A percentile compares a stretch with the other conserved stretches of the same genome.
Evolutionary conservation across 2,797 vertebrate genomes (phyloP).

Genomic region (Coendou prehensilis): DNA sequence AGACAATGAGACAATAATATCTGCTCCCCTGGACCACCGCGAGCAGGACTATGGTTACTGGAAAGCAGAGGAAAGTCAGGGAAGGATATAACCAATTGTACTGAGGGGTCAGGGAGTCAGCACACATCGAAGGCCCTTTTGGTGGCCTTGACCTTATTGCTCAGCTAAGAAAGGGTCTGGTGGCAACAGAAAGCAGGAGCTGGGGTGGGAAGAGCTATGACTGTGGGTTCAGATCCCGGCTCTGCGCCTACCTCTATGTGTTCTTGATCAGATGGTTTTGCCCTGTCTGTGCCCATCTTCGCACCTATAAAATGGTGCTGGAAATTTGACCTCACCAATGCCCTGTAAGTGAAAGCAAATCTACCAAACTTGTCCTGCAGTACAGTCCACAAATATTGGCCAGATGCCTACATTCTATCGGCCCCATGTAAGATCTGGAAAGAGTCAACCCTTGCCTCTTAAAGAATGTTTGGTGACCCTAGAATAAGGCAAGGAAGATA

Average conservation of each 20-base stretch:
- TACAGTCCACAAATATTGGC: not conserved
- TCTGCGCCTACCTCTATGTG: accelerated
- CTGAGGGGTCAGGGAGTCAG: not conserved
- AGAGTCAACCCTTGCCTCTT: not conserved
- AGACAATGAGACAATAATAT: not conserved
- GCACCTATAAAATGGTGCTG: not conserved
- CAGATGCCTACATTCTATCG: not conserved
- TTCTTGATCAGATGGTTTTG: too few relatives aligned
- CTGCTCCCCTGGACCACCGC: not conserved
- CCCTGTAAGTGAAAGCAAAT: not conserved
- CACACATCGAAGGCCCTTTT: not conserved
- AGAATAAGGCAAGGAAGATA: not conserved
- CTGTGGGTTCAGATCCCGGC: not conserved
- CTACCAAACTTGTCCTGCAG: not conserved
- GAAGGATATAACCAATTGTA: too few relatives aligned
- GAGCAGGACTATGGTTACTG: not conserved
- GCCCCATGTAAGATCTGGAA: not conserved
- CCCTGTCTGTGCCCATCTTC: not conserved
- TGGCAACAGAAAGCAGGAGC: not conserved
- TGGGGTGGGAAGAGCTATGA: accelerated
- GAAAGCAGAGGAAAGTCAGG: not conserved
- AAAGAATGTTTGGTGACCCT: not conserved
- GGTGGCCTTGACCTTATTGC: not conserved
- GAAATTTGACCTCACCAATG: not conserved
- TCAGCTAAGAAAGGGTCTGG: too few relatives aligned